These are phyloP conservation scores for Cheiracanthium punctorium DNA, from an alignment of 2,888 invertebrate genomes.

Conservation along the genomic window DNA sequence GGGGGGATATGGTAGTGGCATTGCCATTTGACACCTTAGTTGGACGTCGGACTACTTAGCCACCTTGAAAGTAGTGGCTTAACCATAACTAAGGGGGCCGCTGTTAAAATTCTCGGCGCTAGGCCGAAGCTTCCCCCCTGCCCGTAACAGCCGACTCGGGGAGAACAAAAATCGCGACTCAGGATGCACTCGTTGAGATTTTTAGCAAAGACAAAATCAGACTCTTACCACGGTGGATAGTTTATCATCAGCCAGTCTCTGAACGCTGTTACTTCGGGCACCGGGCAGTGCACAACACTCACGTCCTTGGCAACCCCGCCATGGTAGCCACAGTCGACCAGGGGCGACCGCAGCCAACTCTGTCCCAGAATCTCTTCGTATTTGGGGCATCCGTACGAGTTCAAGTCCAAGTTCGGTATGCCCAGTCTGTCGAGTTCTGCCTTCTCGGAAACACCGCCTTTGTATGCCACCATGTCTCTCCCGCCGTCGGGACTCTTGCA, in stretches of 20 bases:
- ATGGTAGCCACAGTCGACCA: constrained; percentile 23
- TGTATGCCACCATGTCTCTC: constrained; percentile 9
- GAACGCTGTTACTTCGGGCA: constrained; percentile 29
- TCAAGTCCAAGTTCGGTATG: constrained; percentile 11
- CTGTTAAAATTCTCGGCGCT: too few relatives aligned
- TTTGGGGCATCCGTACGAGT: constrained; percentile 9
- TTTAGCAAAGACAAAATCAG: too few relatives aligned
- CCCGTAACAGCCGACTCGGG: too few relatives aligned
- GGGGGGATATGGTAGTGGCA: too few relatives aligned
- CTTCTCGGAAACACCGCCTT: constrained; percentile 19
- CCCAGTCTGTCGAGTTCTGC: neutral
- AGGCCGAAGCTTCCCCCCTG: too few relatives aligned
- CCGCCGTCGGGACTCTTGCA: neutral
- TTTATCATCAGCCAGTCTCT: constrained; percentile 31
- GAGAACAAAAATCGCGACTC: too few relatives aligned
- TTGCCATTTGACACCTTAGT: too few relatives aligned
- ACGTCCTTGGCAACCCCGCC: neutral
- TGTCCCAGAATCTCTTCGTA: neutral
- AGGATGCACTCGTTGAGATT: too few relatives aligned
- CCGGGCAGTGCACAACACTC: constrained; percentile 14
- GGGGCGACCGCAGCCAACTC: neutral
- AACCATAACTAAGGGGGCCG: too few relatives aligned
- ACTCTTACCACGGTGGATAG: neutral
- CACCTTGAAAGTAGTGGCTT: too few relatives aligned
- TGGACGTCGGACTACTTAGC: too few relatives aligned